phyloP scores from a whole-genome alignment of 2,888 invertebrate species.

The Lingula anatina region DNA sequence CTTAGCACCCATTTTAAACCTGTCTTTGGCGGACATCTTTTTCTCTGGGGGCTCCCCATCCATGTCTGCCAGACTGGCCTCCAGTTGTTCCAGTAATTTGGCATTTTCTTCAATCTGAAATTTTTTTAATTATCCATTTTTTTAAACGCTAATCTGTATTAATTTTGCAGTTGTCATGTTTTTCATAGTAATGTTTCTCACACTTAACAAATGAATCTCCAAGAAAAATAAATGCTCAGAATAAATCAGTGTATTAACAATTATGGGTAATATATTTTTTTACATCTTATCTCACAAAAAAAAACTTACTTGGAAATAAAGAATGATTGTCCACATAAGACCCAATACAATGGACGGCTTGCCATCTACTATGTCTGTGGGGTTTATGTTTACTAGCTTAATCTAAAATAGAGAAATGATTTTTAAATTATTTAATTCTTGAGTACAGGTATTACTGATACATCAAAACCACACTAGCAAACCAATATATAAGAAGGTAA shows the following conservation, averaged over 20 bases:
- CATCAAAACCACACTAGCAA: background rate
- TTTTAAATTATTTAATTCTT: too few relatives aligned
- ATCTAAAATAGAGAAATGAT: constrained; percentile 69
- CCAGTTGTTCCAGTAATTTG: constrained; percentile 2
- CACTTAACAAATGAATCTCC: too few relatives aligned
- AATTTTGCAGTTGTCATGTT: too few relatives aligned
- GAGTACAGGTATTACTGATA: too few relatives aligned
- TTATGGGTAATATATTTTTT: too few relatives aligned
- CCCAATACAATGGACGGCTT: constrained; percentile 94
- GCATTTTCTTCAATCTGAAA: constrained; percentile 36
- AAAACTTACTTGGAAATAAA: constrained; percentile 90
- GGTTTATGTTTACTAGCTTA: constrained; percentile 95
- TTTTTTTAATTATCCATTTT: too few relatives aligned
- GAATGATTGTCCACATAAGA: constrained; percentile 95
- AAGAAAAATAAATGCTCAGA: too few relatives aligned
- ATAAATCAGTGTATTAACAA: too few relatives aligned
- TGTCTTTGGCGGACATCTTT: constrained; percentile 19
- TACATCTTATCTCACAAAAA: too few relatives aligned
- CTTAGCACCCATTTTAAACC: constrained; percentile 79
- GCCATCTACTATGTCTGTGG: constrained; percentile 94
- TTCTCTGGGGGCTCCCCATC: constrained; percentile 18
- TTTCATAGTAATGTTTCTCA: too few relatives aligned
- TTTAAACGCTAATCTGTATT: too few relatives aligned
- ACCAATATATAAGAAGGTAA: too few relatives aligned
- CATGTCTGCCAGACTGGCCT: constrained; percentile 8